Conservation (phyloP, 2,888 invertebrate species). For the Sthenelais limicola region DNA sequence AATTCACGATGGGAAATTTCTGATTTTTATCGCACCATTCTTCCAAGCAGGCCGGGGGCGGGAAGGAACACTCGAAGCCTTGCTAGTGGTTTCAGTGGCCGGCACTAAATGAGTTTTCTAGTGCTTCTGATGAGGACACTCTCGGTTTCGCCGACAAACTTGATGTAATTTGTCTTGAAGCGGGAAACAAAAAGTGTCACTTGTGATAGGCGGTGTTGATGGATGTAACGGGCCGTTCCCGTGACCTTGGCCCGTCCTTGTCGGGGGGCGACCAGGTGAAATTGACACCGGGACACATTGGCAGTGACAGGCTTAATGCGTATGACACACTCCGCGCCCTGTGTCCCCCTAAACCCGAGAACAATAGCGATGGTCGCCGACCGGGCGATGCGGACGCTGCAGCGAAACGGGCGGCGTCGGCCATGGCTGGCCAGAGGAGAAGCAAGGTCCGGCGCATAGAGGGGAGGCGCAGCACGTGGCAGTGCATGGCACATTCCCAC, state of each 20-base stretch:
- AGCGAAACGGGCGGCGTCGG: conserved; percentile 3
- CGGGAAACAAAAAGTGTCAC: conserved; percentile 27
- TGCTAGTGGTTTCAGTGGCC: background rate
- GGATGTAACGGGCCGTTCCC: background rate
- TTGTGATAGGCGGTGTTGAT: background rate
- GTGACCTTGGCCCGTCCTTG: background rate
- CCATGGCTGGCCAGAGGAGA: background rate
- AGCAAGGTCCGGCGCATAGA: background rate
- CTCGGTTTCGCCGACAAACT: background rate
- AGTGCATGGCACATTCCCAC: conserved; percentile 21
- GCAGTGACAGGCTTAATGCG: background rate
- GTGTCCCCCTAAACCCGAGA: background rate
- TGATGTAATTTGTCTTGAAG: conserved; percentile 38
- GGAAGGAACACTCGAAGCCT: background rate
- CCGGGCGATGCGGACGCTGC: background rate
- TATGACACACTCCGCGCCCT: background rate
- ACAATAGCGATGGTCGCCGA: background rate
- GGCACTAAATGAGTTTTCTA: conserved; percentile 26
- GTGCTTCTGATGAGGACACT: conserved; percentile 2
- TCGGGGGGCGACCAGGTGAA: conserved; percentile 1
- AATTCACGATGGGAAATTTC: too few relatives aligned
- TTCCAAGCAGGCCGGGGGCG: background rate
- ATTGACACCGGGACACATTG: background rate
- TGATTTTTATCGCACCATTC: too few relatives aligned
- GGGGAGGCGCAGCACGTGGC: background rate